These are phyloP conservation scores for Corydoras maculifer DNA, from an alignment of 2,113 vertebrate species.

Conservation along the genomic window DNA sequence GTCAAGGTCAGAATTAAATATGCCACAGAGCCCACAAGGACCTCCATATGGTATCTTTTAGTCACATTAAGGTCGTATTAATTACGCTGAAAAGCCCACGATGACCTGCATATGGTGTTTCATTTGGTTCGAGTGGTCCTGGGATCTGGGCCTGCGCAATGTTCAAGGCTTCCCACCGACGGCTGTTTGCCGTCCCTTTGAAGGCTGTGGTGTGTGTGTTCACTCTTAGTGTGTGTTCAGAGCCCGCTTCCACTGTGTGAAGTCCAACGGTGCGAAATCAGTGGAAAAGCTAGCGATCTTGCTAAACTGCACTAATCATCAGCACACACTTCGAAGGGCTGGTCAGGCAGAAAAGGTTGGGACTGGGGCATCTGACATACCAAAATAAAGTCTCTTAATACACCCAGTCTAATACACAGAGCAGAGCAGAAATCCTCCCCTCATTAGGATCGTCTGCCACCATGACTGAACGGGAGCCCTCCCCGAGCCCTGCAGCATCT, in stretches of 20 bases:
- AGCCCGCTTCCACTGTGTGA: constrained; percentile 4
- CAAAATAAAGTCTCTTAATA: constrained; percentile 20
- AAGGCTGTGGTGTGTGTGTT: constrained; percentile 10
- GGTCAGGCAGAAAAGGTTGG: constrained; percentile 23
- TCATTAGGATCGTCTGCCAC: constrained; percentile 51
- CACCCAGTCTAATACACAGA: constrained; percentile 10
- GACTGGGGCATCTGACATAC: constrained; percentile 6
- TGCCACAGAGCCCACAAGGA: constrained; percentile 48
- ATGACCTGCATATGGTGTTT: constrained; percentile 43
- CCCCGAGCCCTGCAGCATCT: constrained; percentile 53
- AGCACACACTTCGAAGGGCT: constrained; percentile 20
- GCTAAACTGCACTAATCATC: constrained; percentile 22
- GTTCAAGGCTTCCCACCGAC: constrained; percentile 4
- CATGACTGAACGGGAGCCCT: constrained; percentile 42
- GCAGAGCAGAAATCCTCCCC: not conserved
- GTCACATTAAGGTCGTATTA: constrained; percentile 44
- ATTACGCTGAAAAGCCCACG: constrained; percentile 49
- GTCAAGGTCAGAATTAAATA: constrained; percentile 31
- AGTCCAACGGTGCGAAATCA: constrained; percentile 8
- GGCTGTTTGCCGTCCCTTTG: not conserved
- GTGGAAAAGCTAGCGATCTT: constrained; percentile 9
- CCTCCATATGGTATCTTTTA: constrained; percentile 40
- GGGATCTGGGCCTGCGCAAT: constrained; percentile 22
- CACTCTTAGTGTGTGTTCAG: not conserved
- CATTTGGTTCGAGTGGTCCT: constrained; percentile 24